These are phyloP conservation scores for Aspiorhynchus laticeps DNA, from an alignment of 2,113 vertebrate species.

Conservation along the genomic window DNA sequence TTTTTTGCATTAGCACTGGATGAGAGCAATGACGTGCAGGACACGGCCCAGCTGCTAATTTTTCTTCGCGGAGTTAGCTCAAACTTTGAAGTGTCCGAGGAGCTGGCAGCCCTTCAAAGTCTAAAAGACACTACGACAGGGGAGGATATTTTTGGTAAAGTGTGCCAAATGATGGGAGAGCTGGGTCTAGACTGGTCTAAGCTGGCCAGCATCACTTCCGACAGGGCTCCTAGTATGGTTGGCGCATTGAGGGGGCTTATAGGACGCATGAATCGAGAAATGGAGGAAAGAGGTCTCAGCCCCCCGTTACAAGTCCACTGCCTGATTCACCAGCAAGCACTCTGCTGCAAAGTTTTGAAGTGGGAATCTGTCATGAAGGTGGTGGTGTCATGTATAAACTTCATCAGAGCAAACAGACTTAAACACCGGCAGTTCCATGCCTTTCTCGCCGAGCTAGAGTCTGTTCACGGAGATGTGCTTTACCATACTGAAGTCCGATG, in stretches of 20 bases:
- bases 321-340: conserved; percentile 32
- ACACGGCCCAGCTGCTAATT: conserved; percentile 55
- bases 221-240: no score
- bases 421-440: conserved; percentile 48
- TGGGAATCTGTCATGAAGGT: conserved; percentile 52
- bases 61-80: conserved; percentile 47
- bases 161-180: no score
- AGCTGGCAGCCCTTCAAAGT: conserved; percentile 51
- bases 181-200: no score
- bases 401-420: conserved; percentile 43
- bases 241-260: no score
- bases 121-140: conserved; percentile 41
- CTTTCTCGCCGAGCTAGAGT: conserved; percentile 20
- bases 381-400: conserved; percentile 54
- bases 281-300: no score
- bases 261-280: no score
- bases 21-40: conserved; percentile 53
- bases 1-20: conserved; percentile 57
- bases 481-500: conserved; percentile 51
- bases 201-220: no score
- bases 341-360: conserved; percentile 43
- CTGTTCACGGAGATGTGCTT: conserved; percentile 51
- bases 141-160: no score
- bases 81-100: conserved; percentile 23
- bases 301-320: no score